These are phyloP conservation scores for Hesperia comma DNA, from an alignment of 2,888 invertebrate genomes.

Conservation along the genomic window DNA sequence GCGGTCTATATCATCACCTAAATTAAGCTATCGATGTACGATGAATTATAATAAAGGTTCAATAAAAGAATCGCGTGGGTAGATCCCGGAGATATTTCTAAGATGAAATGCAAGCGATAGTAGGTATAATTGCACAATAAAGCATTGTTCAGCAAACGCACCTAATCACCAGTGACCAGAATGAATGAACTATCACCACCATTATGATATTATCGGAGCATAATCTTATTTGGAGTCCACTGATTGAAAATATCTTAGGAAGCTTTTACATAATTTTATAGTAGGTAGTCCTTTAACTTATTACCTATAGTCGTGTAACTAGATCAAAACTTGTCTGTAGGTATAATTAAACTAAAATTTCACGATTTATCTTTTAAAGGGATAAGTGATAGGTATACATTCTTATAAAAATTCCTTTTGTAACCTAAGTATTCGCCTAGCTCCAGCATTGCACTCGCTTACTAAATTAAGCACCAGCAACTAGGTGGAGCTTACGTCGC, in stretches of 20 bases:
- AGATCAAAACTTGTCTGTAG: neutral
- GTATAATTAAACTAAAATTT: no score
- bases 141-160: constrained; percentile 70
- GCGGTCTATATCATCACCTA: neutral
- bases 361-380: no score
- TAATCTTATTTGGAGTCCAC: constrained; percentile 50
- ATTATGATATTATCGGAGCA: constrained; percentile 59
- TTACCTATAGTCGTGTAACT: constrained; percentile 47
- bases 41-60: constrained; percentile 40
- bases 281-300: constrained; percentile 52
- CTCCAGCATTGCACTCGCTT: no score
- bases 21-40: constrained; percentile 44
- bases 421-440: no score
- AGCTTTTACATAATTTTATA: constrained; percentile 51
- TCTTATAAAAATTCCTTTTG: no score
- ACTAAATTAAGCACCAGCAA: no score
- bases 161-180: constrained; percentile 52
- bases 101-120: constrained; percentile 75
- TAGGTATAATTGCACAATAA: constrained; percentile 78
- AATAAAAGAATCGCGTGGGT: constrained; percentile 49
- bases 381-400: no score
- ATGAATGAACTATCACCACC: constrained; percentile 70
- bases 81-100: constrained; percentile 55
- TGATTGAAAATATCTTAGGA: constrained; percentile 59
- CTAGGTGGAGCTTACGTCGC: no score